Evolutionary conservation across 2,888 invertebrate species (phyloP), one percentile per base, ranked within the genome.

Genomic region (Dexiosoma caninum): DNA sequence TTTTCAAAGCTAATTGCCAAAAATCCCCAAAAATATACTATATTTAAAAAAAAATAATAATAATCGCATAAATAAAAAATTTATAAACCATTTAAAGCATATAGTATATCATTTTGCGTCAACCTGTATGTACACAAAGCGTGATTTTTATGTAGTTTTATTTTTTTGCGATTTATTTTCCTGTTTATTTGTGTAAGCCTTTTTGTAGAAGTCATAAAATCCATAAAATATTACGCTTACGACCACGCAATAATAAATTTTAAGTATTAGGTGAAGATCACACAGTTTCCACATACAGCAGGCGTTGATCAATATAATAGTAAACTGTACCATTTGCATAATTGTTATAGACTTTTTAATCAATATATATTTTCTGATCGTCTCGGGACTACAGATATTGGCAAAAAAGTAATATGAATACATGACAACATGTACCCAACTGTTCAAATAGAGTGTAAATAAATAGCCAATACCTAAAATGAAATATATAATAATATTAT

Each of bases 321-420:
- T 91, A 84, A 95, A 95, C 89, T 95, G 95, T 5, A 93, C 92
- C 94, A 95, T 93, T 90, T 95, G 95, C 84, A 94, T 88, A 30
- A 92, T 88, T 2, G 93, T 93, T 23, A 93, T 89, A 89, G 91
- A 91, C 85, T 92, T 92, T 88, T 95, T 95, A 87, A 93, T 92
- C 78, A 92, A 92, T 67, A 87, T 87, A 44, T 95, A 89, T 79
- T 88, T 89, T 21, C 90, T 91, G 85, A 93, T 92, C 83, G 93
- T 88, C 44, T 86, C 85, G 5, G 92, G 92, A 81, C 93, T 85
- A 19, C 85, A 93, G 75, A 94, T 91, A 72, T 93, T 92, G 0
- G 94, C 91, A 0, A 94, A 86, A 10, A 94, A 91, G 87, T 95
- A 95, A 89, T 95, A 95, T 6, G 91, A 91, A 87, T 95, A 95